Evolutionary conservation across 2,113 vertebrate genomes (phyloP).

Genomic region (Bufo gargarizans): DNA sequence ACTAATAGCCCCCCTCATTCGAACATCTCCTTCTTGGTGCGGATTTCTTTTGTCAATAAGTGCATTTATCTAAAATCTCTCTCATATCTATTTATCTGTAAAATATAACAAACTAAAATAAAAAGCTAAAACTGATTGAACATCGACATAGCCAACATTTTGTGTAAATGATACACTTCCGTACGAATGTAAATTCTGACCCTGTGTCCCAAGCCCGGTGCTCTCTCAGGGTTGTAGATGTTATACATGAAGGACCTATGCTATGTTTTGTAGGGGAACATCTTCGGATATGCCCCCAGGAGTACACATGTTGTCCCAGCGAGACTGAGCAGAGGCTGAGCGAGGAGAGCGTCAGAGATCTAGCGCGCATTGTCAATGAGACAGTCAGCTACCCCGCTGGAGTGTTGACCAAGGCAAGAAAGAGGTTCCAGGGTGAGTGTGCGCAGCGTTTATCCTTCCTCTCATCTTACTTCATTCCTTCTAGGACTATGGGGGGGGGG

Average conservation of each 20-base stretch:
- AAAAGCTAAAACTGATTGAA: too few relatives aligned
- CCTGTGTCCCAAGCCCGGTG: too few relatives aligned
- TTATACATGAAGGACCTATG: background rate
- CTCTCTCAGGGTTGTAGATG: too few relatives aligned
- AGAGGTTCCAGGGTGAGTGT: constrained; percentile 81
- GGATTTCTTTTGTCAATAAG: too few relatives aligned
- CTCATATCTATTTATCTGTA: too few relatives aligned
- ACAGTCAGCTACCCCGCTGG: constrained; percentile 82
- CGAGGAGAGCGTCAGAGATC: constrained; percentile 78
- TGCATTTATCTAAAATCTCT: too few relatives aligned
- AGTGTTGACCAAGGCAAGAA: constrained; percentile 80
- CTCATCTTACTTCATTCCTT: background rate
- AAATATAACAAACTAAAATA: too few relatives aligned
- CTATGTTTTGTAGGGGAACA: constrained; percentile 78
- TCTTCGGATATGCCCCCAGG: constrained; percentile 84
- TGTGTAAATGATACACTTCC: too few relatives aligned
- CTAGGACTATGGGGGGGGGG: too few relatives aligned
- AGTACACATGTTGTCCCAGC: constrained; percentile 90
- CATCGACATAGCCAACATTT: too few relatives aligned
- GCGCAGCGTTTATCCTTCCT: background rate
- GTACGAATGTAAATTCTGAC: background rate
- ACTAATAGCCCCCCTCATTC: too few relatives aligned
- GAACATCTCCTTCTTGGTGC: too few relatives aligned
- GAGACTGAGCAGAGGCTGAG: constrained; percentile 83
- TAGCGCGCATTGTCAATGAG: constrained; percentile 78